Conservation (phyloP, 1,140 invertebrate species). For the Melitaea cinxia region DNA sequence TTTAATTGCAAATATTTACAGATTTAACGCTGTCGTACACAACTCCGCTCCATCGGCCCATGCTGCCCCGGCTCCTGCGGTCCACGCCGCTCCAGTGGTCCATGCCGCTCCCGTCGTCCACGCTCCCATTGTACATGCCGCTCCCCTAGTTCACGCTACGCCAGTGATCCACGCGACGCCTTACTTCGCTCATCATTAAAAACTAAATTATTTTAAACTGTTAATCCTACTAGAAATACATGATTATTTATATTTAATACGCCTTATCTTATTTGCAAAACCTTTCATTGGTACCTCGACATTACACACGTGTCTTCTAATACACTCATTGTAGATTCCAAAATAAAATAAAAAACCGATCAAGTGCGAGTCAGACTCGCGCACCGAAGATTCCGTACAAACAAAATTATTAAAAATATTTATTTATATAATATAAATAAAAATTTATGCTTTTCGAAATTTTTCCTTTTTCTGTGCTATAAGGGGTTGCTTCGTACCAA, state of each 20-base stretch:
- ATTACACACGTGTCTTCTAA: no score
- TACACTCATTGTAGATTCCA: no score
- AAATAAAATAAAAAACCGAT: no score
- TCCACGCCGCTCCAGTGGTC: conserved; percentile 34
- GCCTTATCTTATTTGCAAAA: background rate
- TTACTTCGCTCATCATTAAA: conserved; percentile 34
- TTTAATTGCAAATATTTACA: no score
- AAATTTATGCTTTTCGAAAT: no score
- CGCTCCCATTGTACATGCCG: conserved; percentile 33
- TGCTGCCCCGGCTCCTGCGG: conserved; percentile 51
- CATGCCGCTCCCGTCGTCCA: conserved; percentile 44
- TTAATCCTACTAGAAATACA: conserved; percentile 48
- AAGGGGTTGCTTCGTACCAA: no score
- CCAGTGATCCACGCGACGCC: conserved; percentile 38
- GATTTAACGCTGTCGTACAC: conserved; percentile 71
- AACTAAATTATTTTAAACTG: conserved; percentile 12
- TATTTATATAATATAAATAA: no score
- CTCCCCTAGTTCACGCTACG: conserved; percentile 39
- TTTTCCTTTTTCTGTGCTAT: no score
- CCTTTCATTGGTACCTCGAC: no score
- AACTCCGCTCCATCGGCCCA: conserved; percentile 63
- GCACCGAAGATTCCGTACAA: no score
- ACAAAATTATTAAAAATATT: no score
- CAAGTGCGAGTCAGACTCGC: no score
- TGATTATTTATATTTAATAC: conserved; percentile 45